These are phyloP conservation scores for Serilophus lunatus DNA, from an alignment of 2,113 vertebrate genomes.

Conservation along the genomic window DNA sequence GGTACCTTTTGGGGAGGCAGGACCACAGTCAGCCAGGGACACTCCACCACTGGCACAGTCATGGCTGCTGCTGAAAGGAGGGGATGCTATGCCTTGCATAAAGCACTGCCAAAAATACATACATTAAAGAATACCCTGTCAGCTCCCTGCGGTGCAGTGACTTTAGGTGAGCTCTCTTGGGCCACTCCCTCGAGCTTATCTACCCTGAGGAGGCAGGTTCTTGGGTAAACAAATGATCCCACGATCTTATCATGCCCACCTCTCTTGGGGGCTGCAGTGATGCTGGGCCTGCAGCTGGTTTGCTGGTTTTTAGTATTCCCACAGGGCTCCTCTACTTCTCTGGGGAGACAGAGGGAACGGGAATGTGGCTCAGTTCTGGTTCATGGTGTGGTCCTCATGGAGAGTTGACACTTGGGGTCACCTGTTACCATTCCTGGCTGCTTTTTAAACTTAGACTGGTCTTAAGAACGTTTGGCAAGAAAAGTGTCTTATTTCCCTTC, in stretches of 20 bases:
- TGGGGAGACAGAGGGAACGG: not conserved
- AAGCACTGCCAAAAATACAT: not conserved
- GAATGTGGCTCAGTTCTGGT: not conserved
- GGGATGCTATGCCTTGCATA: not conserved
- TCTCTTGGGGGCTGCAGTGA: not conserved
- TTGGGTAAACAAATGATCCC: not conserved
- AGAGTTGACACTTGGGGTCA: not conserved
- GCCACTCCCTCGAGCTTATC: not conserved
- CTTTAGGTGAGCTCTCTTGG: not conserved
- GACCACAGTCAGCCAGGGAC: not conserved
- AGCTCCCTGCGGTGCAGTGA: not conserved
- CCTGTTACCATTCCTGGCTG: not conserved
- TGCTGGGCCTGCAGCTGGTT: not conserved
- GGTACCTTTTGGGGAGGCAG: not conserved
- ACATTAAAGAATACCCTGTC: not conserved
- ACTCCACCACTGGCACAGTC: rapidly evolving
- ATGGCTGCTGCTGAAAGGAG: not conserved
- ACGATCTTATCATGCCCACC: not conserved
- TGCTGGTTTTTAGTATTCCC: not conserved
- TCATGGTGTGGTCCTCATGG: rapidly evolving
- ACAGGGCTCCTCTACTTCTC: rapidly evolving
- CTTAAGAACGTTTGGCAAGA: not conserved
- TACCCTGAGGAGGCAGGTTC: not conserved
- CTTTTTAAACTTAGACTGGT: not conserved
- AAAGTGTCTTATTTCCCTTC: not conserved